Conservation (phyloP, 2,113 vertebrate species). For the Budorcas taxicolor region DNA sequence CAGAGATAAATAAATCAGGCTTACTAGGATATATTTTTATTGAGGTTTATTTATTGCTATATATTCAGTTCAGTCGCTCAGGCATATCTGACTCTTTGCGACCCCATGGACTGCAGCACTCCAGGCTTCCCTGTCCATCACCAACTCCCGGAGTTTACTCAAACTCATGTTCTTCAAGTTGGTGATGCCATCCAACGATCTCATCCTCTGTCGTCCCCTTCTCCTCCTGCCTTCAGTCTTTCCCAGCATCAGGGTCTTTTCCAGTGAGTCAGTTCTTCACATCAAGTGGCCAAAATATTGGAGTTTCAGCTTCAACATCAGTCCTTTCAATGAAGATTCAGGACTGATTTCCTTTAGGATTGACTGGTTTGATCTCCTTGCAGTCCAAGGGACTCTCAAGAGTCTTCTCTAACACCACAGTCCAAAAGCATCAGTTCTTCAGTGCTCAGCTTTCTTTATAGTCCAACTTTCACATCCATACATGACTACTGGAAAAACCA, state of each 20-base stretch:
- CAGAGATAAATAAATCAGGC: background rate
- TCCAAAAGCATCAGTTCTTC: background rate
- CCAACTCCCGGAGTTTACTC: background rate
- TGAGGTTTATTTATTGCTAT: background rate
- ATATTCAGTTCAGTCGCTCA: background rate
- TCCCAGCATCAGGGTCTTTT: background rate
- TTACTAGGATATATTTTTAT: background rate
- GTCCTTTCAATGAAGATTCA: background rate
- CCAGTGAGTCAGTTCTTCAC: background rate
- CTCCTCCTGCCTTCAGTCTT: background rate
- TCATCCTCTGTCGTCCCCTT: background rate
- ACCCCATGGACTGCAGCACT: background rate
- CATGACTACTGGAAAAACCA: background rate
- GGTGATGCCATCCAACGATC: background rate
- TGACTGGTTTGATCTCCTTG: background rate
- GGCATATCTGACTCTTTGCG: background rate
- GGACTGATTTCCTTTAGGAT: background rate
- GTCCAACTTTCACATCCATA: background rate
- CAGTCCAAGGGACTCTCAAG: background rate
- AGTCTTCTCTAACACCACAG: background rate
- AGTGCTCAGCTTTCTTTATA: background rate
- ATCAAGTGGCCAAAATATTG: background rate
- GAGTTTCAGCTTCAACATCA: background rate
- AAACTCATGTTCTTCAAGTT: background rate
- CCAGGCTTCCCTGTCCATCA: background rate